Percentiles rank a stretch among this genome's conserved stretches.
These are phyloP conservation scores for Tiaroga cobitis DNA, from an alignment of 2,797 vertebrate genomes.

Conservation along the genomic window DNA sequence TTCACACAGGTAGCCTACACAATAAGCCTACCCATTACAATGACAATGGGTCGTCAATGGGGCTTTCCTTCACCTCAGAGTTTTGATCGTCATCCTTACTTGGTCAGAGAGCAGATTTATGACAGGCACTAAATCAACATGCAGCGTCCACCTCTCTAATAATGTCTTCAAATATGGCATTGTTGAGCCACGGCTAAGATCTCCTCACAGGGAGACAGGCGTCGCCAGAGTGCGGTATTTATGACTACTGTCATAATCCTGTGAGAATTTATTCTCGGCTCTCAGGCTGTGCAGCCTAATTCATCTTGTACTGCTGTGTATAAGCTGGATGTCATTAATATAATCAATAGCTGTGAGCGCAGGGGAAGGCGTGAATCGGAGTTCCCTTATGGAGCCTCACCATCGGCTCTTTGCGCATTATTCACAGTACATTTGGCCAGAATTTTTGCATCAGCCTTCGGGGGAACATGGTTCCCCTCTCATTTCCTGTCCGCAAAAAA, in stretches of 20 bases:
- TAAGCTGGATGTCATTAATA: slow-evolving; percentile 49
- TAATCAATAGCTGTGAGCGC: slow-evolving; percentile 41
- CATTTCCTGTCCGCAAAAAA: slow-evolving; percentile 3
- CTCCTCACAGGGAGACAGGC: slow-evolving; percentile 18
- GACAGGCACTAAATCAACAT: slow-evolving; percentile 33
- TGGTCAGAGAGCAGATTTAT: slow-evolving; percentile 24
- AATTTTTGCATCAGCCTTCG: neutral
- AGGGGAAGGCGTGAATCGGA: neutral
- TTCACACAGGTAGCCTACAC: slow-evolving; percentile 44
- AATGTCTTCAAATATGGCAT: slow-evolving; percentile 28
- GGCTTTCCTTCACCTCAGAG: slow-evolving; percentile 12
- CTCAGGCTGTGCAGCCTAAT: slow-evolving; percentile 19
- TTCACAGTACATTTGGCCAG: slow-evolving; percentile 36
- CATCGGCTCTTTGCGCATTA: slow-evolving; percentile 28
- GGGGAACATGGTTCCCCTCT: neutral
- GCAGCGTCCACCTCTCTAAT: slow-evolving; percentile 17
- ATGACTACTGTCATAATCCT: slow-evolving; percentile 42
- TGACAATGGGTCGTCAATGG: slow-evolving; percentile 49
- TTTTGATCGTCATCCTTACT: slow-evolving; percentile 29
- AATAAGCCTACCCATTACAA: slow-evolving; percentile 52
- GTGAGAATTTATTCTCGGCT: slow-evolving; percentile 33
- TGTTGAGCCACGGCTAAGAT: neutral
- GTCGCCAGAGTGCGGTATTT: slow-evolving; percentile 35
- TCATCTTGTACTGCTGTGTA: slow-evolving; percentile 43
- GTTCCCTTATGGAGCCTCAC: neutral